Evolutionary conservation across 2,797 vertebrate species (phyloP).

Genomic region (Uromys caudimaculatus): DNA sequence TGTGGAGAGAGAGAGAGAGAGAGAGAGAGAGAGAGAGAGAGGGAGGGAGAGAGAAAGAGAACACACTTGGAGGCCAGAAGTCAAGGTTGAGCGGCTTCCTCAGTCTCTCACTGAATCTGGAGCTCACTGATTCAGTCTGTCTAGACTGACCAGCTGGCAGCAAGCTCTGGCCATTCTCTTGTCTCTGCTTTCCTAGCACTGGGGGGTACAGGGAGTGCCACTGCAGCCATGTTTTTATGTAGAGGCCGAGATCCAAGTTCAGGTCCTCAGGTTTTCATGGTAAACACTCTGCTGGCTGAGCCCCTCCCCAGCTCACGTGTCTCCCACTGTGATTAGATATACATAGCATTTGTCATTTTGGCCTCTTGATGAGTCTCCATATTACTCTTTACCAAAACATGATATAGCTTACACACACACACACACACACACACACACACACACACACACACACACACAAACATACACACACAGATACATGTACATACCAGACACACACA

Average conservation of each 20-base stretch:
- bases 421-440: neutral
- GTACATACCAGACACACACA: fast-evolving
- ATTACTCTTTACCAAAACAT: neutral
- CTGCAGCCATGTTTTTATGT: neutral
- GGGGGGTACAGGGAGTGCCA: no score
- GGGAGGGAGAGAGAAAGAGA: no score
- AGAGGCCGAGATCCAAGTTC: neutral
- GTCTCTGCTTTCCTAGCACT: neutral
- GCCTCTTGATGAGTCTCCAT: neutral
- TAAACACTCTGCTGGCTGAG: neutral
- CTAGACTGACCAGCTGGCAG: neutral
- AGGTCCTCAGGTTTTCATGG: neutral
- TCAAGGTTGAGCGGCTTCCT: neutral
- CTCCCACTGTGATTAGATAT: neutral
- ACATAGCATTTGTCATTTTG: neutral
- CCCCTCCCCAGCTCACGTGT: neutral
- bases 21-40: no score
- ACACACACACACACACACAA: neutral
- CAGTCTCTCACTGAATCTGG: neutral
- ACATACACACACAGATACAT: fast-evolving
- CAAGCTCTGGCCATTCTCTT: neutral
- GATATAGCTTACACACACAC: neutral
- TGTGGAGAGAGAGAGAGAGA: neutral
- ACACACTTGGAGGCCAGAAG: neutral
- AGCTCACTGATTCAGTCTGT: neutral